Conservation (phyloP, 2,797 vertebrate species). For the Bufotes viridis region DNA sequence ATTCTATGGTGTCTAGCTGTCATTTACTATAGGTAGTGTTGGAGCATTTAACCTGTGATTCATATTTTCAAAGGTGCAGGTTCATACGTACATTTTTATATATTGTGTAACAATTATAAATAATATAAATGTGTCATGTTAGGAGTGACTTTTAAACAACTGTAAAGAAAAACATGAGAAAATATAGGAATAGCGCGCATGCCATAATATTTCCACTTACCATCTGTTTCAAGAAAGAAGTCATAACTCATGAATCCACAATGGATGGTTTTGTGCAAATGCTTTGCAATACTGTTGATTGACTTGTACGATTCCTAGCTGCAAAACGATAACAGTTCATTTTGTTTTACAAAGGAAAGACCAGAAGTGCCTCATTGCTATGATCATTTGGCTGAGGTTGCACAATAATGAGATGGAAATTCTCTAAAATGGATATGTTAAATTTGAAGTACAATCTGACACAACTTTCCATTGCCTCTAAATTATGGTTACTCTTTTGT, state of each 20-base stretch:
- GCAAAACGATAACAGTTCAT: neutral
- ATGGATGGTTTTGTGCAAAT: neutral
- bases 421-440: conserved; percentile 19
- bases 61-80: too few species aligned
- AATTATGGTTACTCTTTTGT: conserved; percentile 47
- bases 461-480: conserved; percentile 8
- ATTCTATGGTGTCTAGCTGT: too few species aligned
- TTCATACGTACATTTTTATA: neutral
- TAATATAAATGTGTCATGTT: neutral
- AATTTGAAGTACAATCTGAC: conserved; percentile 33
- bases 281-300: conserved; percentile 6
- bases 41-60: too few species aligned
- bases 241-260: neutral
- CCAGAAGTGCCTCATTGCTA: conserved; percentile 16
- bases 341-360: neutral
- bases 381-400: conserved; percentile 23
- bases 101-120: neutral
- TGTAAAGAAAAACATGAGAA: neutral
- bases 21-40: too few species aligned
- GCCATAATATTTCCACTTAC: neutral
- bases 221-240: conserved; percentile 1
- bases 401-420: conserved; percentile 15
- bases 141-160: conserved; percentile 1
- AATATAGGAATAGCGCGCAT: neutral
- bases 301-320: conserved; percentile 14